Percentiles rank a stretch among this genome's conserved stretches.
Conservation (phyloP, 2,797 vertebrate species). For the Lutra lutra region DNA sequence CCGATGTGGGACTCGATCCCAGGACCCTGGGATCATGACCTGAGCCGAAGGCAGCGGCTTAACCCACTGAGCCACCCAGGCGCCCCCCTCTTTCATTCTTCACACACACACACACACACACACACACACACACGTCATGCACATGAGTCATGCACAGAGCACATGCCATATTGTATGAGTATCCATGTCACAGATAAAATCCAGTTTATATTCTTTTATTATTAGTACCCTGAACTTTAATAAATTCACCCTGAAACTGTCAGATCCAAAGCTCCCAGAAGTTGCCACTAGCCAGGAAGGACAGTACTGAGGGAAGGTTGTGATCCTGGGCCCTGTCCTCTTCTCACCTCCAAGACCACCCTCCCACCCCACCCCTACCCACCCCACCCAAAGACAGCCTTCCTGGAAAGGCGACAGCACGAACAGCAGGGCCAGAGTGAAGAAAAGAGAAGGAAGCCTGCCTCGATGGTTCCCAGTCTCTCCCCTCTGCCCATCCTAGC, state of each 20-base stretch:
- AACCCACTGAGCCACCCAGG: too few species aligned
- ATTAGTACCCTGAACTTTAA: slow-evolving; percentile 49
- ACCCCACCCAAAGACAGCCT: background rate
- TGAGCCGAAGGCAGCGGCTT: too few species aligned
- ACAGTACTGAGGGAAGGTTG: background rate
- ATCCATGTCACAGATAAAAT: slow-evolving; percentile 14
- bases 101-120: background rate
- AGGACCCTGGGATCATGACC: background rate
- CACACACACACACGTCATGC: background rate
- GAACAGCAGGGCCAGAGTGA: background rate
- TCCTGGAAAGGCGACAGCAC: background rate
- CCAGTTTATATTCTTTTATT: slow-evolving; percentile 36
- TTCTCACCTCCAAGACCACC: background rate
- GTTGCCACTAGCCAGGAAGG: background rate
- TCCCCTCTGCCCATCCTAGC: background rate
- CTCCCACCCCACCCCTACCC: background rate
- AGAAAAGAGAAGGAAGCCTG: background rate
- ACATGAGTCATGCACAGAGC: background rate
- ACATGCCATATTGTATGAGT: background rate
- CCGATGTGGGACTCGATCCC: too few species aligned
- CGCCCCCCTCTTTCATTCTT: background rate
- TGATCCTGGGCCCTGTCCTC: background rate
- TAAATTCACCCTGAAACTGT: background rate
- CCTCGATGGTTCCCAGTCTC: background rate
- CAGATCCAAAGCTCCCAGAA: background rate